phyloP scores from a whole-genome alignment of 2,797 vertebrate genomes.

The Cryptoprocta ferox region DNA sequence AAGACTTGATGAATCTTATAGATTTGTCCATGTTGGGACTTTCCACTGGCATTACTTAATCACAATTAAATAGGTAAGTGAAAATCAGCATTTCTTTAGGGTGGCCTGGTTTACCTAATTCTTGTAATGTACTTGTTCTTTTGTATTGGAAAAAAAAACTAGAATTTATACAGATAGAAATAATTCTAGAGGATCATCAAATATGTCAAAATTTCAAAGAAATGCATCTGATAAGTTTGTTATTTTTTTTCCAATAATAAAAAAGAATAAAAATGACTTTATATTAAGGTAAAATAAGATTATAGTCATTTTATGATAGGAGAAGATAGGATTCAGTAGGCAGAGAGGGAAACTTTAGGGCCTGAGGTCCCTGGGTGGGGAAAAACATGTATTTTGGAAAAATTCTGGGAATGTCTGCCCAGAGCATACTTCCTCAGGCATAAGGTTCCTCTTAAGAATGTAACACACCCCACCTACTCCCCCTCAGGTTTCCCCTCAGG shows the following conservation, averaged over 20 bases:
- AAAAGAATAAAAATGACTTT: not conserved
- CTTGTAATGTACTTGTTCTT: not conserved
- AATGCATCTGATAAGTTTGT: not conserved
- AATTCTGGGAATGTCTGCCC: too few species aligned
- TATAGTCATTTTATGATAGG: not conserved
- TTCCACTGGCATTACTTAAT: not conserved
- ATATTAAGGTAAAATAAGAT: not conserved
- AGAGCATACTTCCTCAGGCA: too few species aligned
- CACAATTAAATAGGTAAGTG: not conserved
- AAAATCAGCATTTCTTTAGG: constrained; percentile 6
- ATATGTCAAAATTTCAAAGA: not conserved
- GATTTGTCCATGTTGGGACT: not conserved
- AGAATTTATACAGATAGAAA: not conserved
- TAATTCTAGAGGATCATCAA: constrained; percentile 17
- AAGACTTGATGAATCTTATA: not conserved
- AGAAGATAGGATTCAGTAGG: too few species aligned
- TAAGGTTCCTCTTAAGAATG: too few species aligned
- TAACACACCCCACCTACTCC: too few species aligned
- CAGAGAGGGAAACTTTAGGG: too few species aligned
- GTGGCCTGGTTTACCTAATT: not conserved
- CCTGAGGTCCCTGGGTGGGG: too few species aligned
- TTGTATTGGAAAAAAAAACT: not conserved
- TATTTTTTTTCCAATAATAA: not conserved
- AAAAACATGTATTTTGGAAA: too few species aligned
- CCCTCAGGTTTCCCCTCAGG: too few species aligned